Conservation (phyloP, 2,113 vertebrate species). For the Malaclemys terrapin region DNA sequence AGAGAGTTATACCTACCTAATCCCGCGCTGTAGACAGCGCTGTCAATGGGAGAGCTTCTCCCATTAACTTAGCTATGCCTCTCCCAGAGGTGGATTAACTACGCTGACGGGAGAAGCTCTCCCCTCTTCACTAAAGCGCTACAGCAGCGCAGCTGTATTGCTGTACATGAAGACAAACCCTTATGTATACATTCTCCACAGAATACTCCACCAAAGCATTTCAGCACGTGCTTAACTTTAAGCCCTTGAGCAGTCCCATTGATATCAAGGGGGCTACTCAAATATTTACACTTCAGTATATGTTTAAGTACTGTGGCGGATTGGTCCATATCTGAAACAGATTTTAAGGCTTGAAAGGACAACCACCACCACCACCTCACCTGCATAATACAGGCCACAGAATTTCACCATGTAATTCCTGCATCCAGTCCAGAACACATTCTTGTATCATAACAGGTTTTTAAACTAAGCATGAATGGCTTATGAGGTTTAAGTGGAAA, state of each 20-base stretch:
- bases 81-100: not conserved
- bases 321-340: not conserved
- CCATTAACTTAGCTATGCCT: not conserved
- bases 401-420: not conserved
- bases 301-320: not conserved
- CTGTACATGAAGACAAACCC: not conserved
- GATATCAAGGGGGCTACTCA: accelerated
- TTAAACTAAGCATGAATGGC: no score
- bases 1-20: not conserved
- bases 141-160: not conserved
- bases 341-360: not conserved
- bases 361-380: no score
- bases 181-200: accelerated
- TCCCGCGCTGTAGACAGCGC: not conserved
- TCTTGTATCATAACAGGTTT: accelerated
- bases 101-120: not conserved
- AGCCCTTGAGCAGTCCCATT: not conserved
- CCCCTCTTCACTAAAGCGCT: not conserved
- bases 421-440: not conserved
- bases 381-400: accelerated
- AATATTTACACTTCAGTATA: not conserved
- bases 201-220: not conserved
- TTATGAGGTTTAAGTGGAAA: not conserved
- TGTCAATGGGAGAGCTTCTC: not conserved
- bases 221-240: accelerated